Base-by-base conservation (phyloP, 2,888 invertebrate genomes). In the Dasysyrphus albostriatus region DNA sequence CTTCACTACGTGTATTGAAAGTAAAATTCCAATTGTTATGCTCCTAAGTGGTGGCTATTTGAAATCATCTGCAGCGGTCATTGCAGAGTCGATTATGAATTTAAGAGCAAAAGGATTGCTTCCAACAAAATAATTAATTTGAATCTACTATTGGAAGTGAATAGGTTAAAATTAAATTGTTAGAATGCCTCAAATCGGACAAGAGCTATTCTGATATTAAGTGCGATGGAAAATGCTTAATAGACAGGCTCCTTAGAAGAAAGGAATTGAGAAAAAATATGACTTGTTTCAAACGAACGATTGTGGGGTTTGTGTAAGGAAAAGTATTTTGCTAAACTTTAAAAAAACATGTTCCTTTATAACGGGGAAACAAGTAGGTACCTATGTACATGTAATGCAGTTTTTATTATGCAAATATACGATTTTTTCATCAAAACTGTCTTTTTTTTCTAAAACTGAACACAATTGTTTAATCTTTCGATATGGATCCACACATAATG, bases 11-110 rank as follows among this genome's bases (percentile, higher is more conserved):
- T 96, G 96, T 75, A 93, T 93, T 56, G 90, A 94, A 7, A 92
- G 94, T 19, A 92, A 93, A 39, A 95, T 97, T 80, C 97, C 98
- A 0, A 95, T 98, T 54, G 95, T 97, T 14, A 98, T 98, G 97
- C 92, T 98, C 24, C 96, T 97, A 0, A 97, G 97, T 90, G 98
- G 98, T 0, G 98, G 98, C 0, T 98, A 98, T 92, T 94, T 96
- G 87, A 94, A 95, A 88, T 94, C 94, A 84, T 96, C 97, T 0
- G 97, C 98, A 0, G 93, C 93, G 88, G 95, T 98, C 88, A 97
- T 98, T 77, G 97, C 98, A 0, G 95, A 96, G 89, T 98, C 98
- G 2, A 96, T 98, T 87, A 92, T 95, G 56, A 98, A 98, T 93
- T 93, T 98, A 24, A 94, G 94, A 88, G 93, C 93, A 10, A 93